Evolutionary conservation across 2,888 invertebrate genomes (phyloP), one percentile per base, ranked within the genome.

Genomic region (Ectemnius continuus): DNA sequence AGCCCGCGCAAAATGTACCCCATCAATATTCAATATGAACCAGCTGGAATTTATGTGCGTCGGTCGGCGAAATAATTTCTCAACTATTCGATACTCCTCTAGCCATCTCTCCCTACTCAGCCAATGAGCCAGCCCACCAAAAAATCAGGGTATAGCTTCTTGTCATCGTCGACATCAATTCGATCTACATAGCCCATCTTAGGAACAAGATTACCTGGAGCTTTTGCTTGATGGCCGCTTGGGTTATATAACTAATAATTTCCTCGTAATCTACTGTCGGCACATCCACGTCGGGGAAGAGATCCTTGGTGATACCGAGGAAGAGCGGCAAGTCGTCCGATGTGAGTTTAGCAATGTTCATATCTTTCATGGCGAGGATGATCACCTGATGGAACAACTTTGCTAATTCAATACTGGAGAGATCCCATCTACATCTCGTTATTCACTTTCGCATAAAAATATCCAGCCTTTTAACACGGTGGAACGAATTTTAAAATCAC

Each of bases 271-370:
- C 96, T 65, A 97, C 93, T 0, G 93, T 91, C 0, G 97, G 96
- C 0, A 95, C 92, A 65, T 93, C 93, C 47, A 95, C 94, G 1
- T 95, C 95, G 0, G 97, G 97, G 91, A 97, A 97, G 79, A 97
- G 94, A 88, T 97, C 97, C 58, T 94, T 93, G 92, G 97, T 95
- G 85, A 97, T 97, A 4, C 96, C 96, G 88, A 94, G 94, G 89
- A 97, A 97, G 1, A 97, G 92, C 0, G 97, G 97, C 77, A 97
- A 93, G 91, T 98, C 98, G 80, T 95, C 95, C 0, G 96, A 93
- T 0, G 97, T 97, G 72, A 97, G 91, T 60, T 96, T 95, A 0
- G 97, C 97, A 58, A 96, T 93, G 90, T 97, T 97, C 97, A 97
- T 97, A 89, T 97, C 97, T 56, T 96, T 95, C 97, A 97, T 97